Percentiles rank a stretch among this genome's conserved stretches.
phyloP scores from a whole-genome alignment of 2,888 invertebrate genomes.

The Eumerus sabulonum region DNA sequence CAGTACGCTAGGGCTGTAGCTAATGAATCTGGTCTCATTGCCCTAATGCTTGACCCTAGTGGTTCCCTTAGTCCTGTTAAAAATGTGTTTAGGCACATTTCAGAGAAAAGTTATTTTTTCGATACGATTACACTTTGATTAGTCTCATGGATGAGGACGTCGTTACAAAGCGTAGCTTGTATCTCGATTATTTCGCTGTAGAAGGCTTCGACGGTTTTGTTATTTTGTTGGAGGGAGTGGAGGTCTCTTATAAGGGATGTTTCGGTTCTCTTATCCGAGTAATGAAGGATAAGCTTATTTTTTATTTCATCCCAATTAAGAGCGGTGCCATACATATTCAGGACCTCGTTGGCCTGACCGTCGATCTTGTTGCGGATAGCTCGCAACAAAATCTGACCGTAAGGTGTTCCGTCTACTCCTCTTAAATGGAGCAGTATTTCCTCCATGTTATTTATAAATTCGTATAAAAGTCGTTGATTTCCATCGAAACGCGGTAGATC shows the following conservation, averaged over 20 bases:
- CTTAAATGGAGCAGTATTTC: too few relatives aligned
- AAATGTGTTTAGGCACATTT: slow-evolving; percentile 9
- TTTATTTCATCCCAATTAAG: neutral
- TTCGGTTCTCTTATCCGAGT: neutral
- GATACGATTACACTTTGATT: slow-evolving; percentile 1
- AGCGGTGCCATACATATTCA: slow-evolving; percentile 1
- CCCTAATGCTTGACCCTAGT: neutral
- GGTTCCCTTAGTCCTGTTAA: neutral
- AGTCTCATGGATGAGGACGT: neutral
- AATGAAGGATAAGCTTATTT: neutral
- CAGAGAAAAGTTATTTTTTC: slow-evolving; percentile 19
- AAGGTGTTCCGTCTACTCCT: too few relatives aligned
- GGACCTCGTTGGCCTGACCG: slow-evolving; percentile 1
- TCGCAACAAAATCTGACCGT: neutral
- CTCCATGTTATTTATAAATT: too few relatives aligned
- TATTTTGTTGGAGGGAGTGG: neutral
- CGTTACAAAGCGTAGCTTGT: neutral
- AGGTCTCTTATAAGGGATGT: slow-evolving; percentile 3
- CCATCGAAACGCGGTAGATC: too few relatives aligned
- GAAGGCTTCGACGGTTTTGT: neutral
- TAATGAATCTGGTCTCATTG: neutral
- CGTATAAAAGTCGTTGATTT: too few relatives aligned
- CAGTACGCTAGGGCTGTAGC: neutral
- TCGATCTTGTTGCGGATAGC: too few relatives aligned
- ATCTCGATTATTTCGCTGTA: slow-evolving; percentile 13